Base-by-base conservation (phyloP, 2,888 invertebrate species). In the Bombylius major region DNA sequence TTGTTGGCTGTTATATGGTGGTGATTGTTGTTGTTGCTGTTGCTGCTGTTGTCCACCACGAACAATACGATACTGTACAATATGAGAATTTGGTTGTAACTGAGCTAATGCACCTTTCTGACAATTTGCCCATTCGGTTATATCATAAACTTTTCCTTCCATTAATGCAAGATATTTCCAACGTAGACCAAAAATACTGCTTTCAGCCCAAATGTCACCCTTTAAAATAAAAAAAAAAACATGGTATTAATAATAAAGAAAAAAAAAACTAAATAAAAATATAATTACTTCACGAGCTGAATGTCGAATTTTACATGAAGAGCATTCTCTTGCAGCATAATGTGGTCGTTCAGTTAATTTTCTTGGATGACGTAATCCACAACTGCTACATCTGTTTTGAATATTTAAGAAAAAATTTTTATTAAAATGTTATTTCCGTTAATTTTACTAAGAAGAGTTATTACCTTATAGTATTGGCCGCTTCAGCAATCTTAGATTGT, bases 141-240 rank as follows among this genome's bases (percentile, higher is more conserved):
- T 94, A 76, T 96, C 93, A 73, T 92, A 96, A 39, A 96, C 89
- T 60, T 87, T 88, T 56, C 92, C 92, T 73, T 96, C 95, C 93
- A 96, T 95, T 67, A 94, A 90, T 54, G 96, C 94, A 75, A 89
- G 92, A 78, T 95, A 96, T 78, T 91, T 88, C 87, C 94, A 93
- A 51, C 89, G 81, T 64, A 94, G 82, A 14, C 95, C 94, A 76
- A 93, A 80, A 77, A 89, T 82, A 66, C 82, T 82, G 47, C 91
- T 90, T 76, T 96, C 96, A 50, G 95, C 94, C 96, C 96, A 95
- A 66, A 95, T 92, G 72, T 95, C 95, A 58, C 95, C 94, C 88
- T 90, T 70, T 3, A 63, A 59, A 5, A 44, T 4, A 9, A 12
- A 44, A 5, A 44, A 44, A 9, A 12, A 44, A 6, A 36, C 6